Percentiles rank a stretch among this genome's conserved stretches.
These are phyloP conservation scores for Rousettus leschenaultii DNA, from an alignment of 2,113 vertebrate species.

Conservation along the genomic window DNA sequence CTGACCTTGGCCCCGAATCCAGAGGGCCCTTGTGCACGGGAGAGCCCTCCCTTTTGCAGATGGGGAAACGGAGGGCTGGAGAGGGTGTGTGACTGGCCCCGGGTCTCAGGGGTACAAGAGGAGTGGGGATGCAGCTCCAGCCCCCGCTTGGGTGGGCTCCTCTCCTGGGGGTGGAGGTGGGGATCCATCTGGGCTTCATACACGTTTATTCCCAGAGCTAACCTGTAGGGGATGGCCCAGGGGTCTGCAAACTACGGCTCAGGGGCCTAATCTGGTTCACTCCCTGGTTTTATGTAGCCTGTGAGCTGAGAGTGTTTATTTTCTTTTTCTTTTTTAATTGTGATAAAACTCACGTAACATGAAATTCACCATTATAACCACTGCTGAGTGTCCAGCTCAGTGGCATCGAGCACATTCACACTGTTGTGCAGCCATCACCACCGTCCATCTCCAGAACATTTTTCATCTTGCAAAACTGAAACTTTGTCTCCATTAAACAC, in stretches of 20 bases:
- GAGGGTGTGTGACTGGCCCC: not conserved
- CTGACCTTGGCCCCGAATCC: not conserved
- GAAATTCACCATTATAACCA: not conserved
- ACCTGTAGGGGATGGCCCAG: not conserved
- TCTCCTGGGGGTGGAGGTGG: not conserved
- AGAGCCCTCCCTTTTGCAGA: not conserved
- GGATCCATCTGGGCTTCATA: not conserved
- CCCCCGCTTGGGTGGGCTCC: not conserved
- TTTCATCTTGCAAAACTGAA: not conserved
- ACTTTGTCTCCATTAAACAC: not conserved
- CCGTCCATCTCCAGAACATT: fast-evolving
- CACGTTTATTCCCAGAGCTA: not conserved
- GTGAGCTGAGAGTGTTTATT: not conserved
- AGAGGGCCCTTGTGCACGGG: not conserved
- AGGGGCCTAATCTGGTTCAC: not conserved
- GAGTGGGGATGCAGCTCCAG: not conserved
- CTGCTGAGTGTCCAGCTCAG: not conserved
- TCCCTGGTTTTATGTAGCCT: not conserved
- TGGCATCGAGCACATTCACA: not conserved
- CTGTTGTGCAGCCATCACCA: not conserved
- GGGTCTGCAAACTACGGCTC: not conserved
- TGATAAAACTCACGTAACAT: not conserved
- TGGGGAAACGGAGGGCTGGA: not conserved
- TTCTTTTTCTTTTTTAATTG: not conserved
- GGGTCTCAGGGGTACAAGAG: not conserved